Evolutionary conservation across 2,888 invertebrate genomes (phyloP).

Genomic region (Stenodema calcarata): DNA sequence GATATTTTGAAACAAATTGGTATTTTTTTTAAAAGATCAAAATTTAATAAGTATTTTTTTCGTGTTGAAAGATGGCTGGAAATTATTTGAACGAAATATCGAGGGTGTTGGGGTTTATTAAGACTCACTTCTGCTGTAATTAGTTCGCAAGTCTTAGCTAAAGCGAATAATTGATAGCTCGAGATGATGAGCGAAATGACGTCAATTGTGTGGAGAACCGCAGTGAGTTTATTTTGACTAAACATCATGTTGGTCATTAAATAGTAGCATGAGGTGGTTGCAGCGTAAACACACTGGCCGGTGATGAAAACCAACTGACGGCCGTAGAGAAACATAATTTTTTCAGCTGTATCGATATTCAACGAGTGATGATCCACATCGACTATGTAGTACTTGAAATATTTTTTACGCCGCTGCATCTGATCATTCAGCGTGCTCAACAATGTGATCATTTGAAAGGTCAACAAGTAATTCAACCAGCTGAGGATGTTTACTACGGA

Average conservation of each 20-base stretch:
- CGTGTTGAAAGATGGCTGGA: no score
- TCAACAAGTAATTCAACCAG: constrained; percentile 34
- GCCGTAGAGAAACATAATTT: constrained; percentile 1
- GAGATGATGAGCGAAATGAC: constrained; percentile 1
- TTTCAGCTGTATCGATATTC: not conserved
- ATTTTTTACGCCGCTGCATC: not conserved
- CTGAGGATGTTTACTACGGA: not conserved
- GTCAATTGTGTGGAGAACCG: constrained; percentile 10
- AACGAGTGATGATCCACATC: constrained; percentile 18
- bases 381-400: not conserved
- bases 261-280: constrained; percentile 33
- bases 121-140: not conserved
- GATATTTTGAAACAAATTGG: no score
- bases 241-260: constrained; percentile 28
- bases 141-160: constrained; percentile 2
- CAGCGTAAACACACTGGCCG: not conserved
- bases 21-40: no score
- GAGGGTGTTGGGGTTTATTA: not conserved
- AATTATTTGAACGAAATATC: no score
- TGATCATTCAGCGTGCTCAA: not conserved
- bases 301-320: constrained; percentile 29
- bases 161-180: constrained; percentile 8
- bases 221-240: not conserved
- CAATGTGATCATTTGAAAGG: constrained; percentile 27
- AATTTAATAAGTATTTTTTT: no score